These are phyloP conservation scores for Drosophila bifasciata DNA, from an alignment of 1,140 invertebrate genomes.

Conservation along the genomic window DNA sequence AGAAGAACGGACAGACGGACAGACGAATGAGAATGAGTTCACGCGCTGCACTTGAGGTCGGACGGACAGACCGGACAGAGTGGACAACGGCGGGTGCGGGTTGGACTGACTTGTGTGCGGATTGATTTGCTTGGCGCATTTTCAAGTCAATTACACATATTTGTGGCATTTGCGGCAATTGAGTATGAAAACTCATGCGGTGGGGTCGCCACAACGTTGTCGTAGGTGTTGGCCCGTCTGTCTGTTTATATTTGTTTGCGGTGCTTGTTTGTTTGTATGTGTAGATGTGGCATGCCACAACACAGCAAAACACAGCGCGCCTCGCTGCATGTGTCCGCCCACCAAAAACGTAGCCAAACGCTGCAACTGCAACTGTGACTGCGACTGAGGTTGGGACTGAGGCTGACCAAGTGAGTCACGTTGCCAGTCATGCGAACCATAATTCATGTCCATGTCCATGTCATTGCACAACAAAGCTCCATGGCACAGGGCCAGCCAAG, in stretches of 20 bases:
- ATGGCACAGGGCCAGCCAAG: constrained; percentile 48
- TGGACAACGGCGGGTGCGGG: not conserved
- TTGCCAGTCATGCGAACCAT: constrained; percentile 61
- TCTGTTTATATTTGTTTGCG: constrained; percentile 61
- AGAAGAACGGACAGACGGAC: constrained; percentile 50
- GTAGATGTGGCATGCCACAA: constrained; percentile 71
- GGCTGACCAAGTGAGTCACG: constrained; percentile 72
- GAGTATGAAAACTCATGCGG: constrained; percentile 73
- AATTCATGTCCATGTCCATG: constrained; percentile 62
- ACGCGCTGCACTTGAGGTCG: too few relatives aligned
- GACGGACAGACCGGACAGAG: too few relatives aligned
- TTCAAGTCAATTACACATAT: constrained; percentile 82
- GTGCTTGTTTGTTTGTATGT: constrained; percentile 31
- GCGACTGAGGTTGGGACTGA: too few relatives aligned
- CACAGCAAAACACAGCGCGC: constrained; percentile 17
- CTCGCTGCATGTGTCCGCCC: constrained; percentile 70
- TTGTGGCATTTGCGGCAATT: constrained; percentile 80
- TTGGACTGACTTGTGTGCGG: constrained; percentile 48
- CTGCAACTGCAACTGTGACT: not conserved
- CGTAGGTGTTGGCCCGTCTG: constrained; percentile 71
- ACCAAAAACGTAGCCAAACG: constrained; percentile 47
- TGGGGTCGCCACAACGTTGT: constrained; percentile 56
- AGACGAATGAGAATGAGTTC: too few relatives aligned
- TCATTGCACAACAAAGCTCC: constrained; percentile 39
- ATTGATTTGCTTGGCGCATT: constrained; percentile 78